Percentiles rank a stretch among this genome's conserved stretches.
phyloP scores from a whole-genome alignment of 2,888 invertebrate genomes.

The Tricholauxania praeusta region DNA sequence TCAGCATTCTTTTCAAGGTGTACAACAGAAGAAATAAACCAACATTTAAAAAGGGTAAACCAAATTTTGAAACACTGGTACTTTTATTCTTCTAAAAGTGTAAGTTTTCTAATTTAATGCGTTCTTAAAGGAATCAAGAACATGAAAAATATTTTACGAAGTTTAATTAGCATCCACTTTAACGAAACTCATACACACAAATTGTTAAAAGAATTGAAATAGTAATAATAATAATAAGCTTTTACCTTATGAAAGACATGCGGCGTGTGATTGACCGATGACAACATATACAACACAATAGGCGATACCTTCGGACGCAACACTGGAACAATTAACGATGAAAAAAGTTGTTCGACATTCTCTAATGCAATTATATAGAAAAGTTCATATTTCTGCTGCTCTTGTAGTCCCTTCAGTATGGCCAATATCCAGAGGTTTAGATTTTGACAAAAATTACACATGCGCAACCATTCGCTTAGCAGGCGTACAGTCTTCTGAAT shows the following conservation, averaged over 20 bases:
- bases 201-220: constrained; percentile 39
- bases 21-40: neutral
- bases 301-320: constrained; percentile 72
- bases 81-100: too few relatives aligned
- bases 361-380: constrained; percentile 74
- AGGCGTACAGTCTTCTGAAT: constrained; percentile 74
- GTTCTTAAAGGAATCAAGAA: too few relatives aligned
- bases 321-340: constrained; percentile 71
- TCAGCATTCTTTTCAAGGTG: too few relatives aligned
- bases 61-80: neutral
- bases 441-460: constrained; percentile 74
- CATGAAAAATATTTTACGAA: too few relatives aligned
- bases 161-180: neutral
- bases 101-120: too few relatives aligned
- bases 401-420: constrained; percentile 76
- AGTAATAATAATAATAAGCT: neutral
- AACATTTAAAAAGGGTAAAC: neutral
- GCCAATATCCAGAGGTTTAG: constrained; percentile 77
- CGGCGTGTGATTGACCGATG: constrained; percentile 73
- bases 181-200: neutral
- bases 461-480: constrained; percentile 77
- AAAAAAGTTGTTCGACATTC: constrained; percentile 73
- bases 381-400: constrained; percentile 71
- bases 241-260: constrained; percentile 74
- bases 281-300: constrained; percentile 75